phyloP scores from a whole-genome alignment of 2,113 vertebrate genomes.

The Eolophus roseicapilla region DNA sequence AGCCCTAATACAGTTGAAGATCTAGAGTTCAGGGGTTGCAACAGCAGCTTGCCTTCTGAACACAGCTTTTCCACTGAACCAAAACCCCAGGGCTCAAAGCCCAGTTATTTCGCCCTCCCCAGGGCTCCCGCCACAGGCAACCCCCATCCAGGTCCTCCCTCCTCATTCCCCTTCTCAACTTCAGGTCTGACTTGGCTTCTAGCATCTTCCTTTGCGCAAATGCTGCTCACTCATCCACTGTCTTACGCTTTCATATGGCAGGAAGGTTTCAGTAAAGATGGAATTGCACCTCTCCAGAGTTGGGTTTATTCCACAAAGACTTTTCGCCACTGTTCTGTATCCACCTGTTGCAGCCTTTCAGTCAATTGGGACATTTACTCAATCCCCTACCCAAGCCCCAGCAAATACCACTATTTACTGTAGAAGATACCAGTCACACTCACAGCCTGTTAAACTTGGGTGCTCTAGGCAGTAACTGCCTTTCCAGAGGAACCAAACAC shows the following conservation, averaged over 20 bases:
- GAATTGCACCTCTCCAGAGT: not conserved
- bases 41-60: not conserved
- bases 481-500: not conserved
- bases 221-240: not conserved
- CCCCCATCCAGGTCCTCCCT: not conserved
- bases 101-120: not conserved
- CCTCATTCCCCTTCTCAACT: not conserved
- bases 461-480: not conserved
- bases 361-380: not conserved
- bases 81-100: not conserved
- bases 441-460: rapidly evolving
- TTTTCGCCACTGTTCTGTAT: not conserved
- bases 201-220: not conserved
- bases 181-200: not conserved
- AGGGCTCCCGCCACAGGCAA: not conserved
- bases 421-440: not conserved
- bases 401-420: not conserved
- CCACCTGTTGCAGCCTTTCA: not conserved
- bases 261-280: not conserved
- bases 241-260: not conserved
- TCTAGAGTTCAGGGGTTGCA: not conserved
- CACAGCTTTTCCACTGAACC: not conserved
- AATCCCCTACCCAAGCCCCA: not conserved
- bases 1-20: not conserved
- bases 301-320: not conserved